Base-by-base conservation (phyloP, 2,797 vertebrate species). In the Phoeniculus purpureus region DNA sequence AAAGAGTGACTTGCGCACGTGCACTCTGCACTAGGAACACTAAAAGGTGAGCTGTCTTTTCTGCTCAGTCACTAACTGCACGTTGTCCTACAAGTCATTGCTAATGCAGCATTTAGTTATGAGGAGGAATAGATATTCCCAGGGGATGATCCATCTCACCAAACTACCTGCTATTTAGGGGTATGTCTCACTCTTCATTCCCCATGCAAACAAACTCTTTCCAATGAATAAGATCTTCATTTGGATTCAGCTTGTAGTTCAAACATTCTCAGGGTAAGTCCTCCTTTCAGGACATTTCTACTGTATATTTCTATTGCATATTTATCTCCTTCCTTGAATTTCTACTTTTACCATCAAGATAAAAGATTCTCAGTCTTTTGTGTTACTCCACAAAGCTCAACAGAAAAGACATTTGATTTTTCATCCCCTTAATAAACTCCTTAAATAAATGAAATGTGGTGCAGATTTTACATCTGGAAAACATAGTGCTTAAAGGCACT, bases 391-490 rank as follows among this genome's bases (percentile, higher is more conserved):
- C 5, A 59, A 84, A 64, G 7, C 7, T 9, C 25, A 58, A 5
- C 4, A 23, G 14, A 50, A 31, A 70, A 48, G 18, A 22, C 1
- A 31, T 23, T 62, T 70, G 6, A 61, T 80, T 91, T 65, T 65
- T 51, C 40, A 7, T 8, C 6, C 45, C 4, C 5, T 1, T 2
- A 59, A 27, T 26, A 0, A 12, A 0, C 26, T 59, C 3, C 26
- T 14, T 55, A 59, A 93, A 43, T 73, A 89, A 79, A 66, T 20
- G 3, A 37, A 37, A 37, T 70, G 32, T 51, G 23, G 26, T 21
- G 6, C 9, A 56, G 34, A 20, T 50, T 74, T 82, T 55, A 55
- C 23, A n/a, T 55, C 18, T 51, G 48, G 29, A 78, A 70, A 78
- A 70, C 2, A 25, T 19, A 26, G 20, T 32, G 34, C 9, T 12